Percentiles rank a stretch among this genome's conserved stretches.
Evolutionary conservation across 2,888 invertebrate species (phyloP).

Genomic region (Chydorus sphaericus): DNA sequence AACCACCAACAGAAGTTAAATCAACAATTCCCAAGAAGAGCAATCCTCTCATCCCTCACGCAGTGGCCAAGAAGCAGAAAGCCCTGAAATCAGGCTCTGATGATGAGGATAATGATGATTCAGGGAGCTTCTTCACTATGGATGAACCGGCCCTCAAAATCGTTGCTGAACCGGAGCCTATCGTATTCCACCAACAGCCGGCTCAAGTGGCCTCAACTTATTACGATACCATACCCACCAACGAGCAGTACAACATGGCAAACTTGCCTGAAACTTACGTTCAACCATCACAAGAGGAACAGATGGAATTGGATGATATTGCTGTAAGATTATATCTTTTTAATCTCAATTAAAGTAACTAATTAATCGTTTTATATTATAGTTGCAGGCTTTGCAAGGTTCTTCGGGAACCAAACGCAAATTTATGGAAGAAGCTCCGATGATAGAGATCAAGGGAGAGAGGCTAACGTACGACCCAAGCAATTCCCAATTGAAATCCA

Average conservation of each 20-base stretch:
- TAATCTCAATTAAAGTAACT: not conserved
- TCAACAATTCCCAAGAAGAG: not conserved
- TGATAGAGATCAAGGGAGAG: slow-evolving; percentile 7
- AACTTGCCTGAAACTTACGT: not conserved
- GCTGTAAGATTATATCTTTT: not conserved
- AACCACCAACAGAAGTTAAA: not conserved
- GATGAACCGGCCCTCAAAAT: slow-evolving; percentile 1
- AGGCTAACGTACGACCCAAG: slow-evolving; percentile 10
- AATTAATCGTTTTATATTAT: not conserved
- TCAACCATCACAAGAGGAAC: not conserved
- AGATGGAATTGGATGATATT: not conserved
- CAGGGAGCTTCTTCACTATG: not conserved
- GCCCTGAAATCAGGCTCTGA: slow-evolving; percentile 1
- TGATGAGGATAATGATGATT: slow-evolving; percentile 2
- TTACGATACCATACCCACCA: not conserved
- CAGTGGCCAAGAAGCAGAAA: not conserved
- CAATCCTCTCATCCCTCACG: not conserved
- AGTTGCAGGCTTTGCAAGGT: slow-evolving; percentile 11
- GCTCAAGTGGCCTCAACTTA: too few species aligned
- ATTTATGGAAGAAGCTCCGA: not conserved
- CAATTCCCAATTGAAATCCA: slow-evolving; percentile 37
- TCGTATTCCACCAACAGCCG: not conserved
- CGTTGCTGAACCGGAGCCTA: not conserved
- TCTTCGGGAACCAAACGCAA: slow-evolving; percentile 9
- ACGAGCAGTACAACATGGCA: slow-evolving; percentile 2